Evolutionary conservation across 2,888 invertebrate species (phyloP).

Genomic region (Parapristionchus giblindavisi): DNA sequence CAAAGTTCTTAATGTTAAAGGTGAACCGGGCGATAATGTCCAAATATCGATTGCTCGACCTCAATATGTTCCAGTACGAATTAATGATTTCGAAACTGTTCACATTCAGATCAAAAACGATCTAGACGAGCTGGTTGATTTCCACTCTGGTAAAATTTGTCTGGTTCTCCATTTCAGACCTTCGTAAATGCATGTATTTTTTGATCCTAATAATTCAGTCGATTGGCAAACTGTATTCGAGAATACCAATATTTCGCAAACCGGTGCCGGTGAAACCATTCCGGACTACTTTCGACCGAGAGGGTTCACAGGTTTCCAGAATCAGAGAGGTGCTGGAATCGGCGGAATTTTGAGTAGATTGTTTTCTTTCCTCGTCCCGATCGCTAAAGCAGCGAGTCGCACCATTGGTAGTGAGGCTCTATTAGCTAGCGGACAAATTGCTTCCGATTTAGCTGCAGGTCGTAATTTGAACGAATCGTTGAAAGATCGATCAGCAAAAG

Average conservation of each 20-base stretch:
- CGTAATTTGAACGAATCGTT: no score
- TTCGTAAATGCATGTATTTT: conserved; percentile 3
- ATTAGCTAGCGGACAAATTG: no score
- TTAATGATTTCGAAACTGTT: neutral
- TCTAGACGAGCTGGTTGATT: conserved; percentile 13
- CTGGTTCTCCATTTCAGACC: conserved; percentile 17
- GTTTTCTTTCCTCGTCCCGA: no score
- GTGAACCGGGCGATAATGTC: neutral
- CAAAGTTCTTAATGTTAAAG: neutral
- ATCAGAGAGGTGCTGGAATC: neutral
- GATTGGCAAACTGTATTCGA: conserved; percentile 9
- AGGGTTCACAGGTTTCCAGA: neutral
- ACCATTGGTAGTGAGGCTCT: no score
- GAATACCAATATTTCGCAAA: neutral
- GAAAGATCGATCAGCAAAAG: no score
- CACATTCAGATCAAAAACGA: conserved; percentile 4
- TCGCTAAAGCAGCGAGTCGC: no score
- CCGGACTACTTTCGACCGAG: conserved; percentile 12
- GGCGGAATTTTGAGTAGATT: no score
- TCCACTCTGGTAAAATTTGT: conserved; percentile 21
- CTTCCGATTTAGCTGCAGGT: no score
- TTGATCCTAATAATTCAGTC: conserved; percentile 13
- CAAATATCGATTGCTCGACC: neutral
- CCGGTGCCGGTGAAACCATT: neutral
- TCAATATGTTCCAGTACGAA: neutral